phyloP scores from a whole-genome alignment of 2,888 invertebrate genomes.

The Eugnorisma glareosa region DNA sequence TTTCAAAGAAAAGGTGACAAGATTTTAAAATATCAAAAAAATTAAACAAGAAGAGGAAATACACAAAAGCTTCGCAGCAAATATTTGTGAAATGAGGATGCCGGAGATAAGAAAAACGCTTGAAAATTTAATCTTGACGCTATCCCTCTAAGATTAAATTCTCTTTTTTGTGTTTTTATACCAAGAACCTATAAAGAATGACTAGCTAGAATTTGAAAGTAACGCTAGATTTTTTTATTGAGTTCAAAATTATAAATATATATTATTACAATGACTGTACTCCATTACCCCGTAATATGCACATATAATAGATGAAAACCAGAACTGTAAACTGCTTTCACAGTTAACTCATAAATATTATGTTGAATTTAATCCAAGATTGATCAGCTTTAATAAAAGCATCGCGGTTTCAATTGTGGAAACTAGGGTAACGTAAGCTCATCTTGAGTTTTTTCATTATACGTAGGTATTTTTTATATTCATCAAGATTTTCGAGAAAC shows the following conservation, averaged over 20 bases:
- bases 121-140: slow-evolving; percentile 79
- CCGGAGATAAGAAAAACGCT: slow-evolving; percentile 75
- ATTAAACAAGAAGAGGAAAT: slow-evolving; percentile 34
- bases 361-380: slow-evolving; percentile 11
- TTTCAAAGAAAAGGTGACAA: not conserved
- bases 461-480: no score
- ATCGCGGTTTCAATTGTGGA: slow-evolving; percentile 22
- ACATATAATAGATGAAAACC: not conserved
- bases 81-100: slow-evolving; percentile 76
- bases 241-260: not conserved
- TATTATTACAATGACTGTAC: not conserved
- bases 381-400: slow-evolving; percentile 28
- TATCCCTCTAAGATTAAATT: slow-evolving; percentile 77
- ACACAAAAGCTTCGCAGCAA: slow-evolving; percentile 68
- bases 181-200: not conserved
- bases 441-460: slow-evolving; percentile 1
- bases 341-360: not conserved
- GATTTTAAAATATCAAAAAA: slow-evolving; percentile 13
- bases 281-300: not conserved
- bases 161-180: slow-evolving; percentile 67
- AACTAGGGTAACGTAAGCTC: not conserved
- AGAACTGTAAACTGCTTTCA: not conserved
- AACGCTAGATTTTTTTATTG: not conserved
- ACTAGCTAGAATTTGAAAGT: not conserved
- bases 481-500: not conserved